Evolutionary conservation across 2,797 vertebrate species (phyloP), one percentile per base, ranked within the genome.

Genomic region (Microctenopoma steveboyesi): DNA sequence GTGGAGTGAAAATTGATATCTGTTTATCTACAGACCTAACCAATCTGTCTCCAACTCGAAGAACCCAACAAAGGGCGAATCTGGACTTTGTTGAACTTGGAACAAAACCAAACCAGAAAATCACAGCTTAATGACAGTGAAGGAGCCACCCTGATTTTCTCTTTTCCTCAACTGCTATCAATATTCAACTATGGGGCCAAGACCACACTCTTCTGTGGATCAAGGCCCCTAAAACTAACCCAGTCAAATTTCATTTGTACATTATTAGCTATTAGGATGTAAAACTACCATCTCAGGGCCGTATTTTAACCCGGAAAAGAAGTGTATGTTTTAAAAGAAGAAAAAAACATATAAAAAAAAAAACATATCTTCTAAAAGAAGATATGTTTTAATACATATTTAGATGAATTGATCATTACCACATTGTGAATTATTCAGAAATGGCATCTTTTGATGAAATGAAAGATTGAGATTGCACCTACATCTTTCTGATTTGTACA

Each of bases 21-120:
- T 46, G 51, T 51, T 22, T 18, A 47, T 22, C n/a, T 18, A 61
- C 33, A 58, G 46, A 30, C 51, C n/a, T 7, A 13, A 51, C 53
- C 30, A 72, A 79, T 68, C 58, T n/a, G 28, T 76, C 43, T 54
- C 45, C 40, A 73, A 49, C 85, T 85, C 49, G 49, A 72, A 81
- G 82, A 72, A 82, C 91, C 83, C 76, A 75, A 46, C 64, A 82
- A 78, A 69, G 71, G 58, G 67, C 74, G 73, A 81, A 40, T 45
- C 15, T 50, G 46, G 18, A 28, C 35, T 69, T 88, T 90, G 65
- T 85, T 91, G 74, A 42, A 64, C 56, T 82, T 94, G 93, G 93
- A 89, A 66, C n/a, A 43, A 73, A 91, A 90, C 75, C 89, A 93
- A 89, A 71, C 64, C 46, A 67, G 64, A 68, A 84, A 90, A 93